A percentile compares a stretch with the other conserved stretches of the same genome.
phyloP scores from a whole-genome alignment of 1,140 invertebrate genomes.

The Papilio polytes region DNA sequence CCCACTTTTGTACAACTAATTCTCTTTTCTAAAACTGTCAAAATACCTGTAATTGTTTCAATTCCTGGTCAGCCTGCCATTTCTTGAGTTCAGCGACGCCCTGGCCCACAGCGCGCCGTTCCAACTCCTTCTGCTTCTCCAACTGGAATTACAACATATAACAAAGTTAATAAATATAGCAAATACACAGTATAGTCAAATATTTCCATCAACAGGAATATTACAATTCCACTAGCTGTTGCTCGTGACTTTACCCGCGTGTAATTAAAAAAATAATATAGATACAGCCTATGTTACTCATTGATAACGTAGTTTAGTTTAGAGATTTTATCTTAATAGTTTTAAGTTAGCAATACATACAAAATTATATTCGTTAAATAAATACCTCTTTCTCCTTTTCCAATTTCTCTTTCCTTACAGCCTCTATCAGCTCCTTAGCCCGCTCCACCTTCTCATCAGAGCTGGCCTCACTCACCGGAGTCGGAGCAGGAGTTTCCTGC shows the following conservation, averaged over 20 bases:
- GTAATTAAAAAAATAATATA: no score
- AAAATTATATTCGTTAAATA: background rate
- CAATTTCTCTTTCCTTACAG: constrained; percentile 84
- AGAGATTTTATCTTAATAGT: no score
- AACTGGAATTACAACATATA: constrained; percentile 63
- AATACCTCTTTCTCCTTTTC: constrained; percentile 86
- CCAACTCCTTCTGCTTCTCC: constrained; percentile 87
- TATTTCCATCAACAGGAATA: no score
- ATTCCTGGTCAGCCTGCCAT: constrained; percentile 89
- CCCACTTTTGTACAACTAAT: no score
- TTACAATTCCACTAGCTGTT: no score
- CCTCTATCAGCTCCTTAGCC: constrained; percentile 85
- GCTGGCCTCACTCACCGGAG: constrained; percentile 43
- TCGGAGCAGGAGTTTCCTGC: constrained; percentile 40
- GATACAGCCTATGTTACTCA: no score
- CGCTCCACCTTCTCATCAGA: constrained; percentile 69
- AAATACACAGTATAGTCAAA: no score
- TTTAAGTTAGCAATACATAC: no score
- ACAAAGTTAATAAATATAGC: background rate
- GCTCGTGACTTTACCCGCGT: no score
- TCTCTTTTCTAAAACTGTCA: no score
- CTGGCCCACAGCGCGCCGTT: constrained; percentile 88
- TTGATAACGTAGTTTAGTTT: no score
- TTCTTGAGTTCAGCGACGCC: constrained; percentile 88
- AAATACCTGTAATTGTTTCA: constrained; percentile 85